Conservation (phyloP, 1,140 invertebrate genomes). For the Drosophila santomea region DNA sequence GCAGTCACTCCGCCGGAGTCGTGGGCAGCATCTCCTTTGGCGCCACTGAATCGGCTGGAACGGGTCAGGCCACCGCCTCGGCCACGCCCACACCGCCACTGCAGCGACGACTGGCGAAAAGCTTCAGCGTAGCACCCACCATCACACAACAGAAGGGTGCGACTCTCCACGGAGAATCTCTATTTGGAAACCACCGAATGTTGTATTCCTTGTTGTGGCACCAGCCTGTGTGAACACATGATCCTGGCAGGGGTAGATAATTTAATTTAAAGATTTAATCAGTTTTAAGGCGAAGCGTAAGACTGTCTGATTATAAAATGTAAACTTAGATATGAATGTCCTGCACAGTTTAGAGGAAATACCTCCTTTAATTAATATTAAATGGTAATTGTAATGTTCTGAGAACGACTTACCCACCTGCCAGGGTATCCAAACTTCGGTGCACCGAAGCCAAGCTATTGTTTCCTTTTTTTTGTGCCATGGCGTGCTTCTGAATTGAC, state of each 20-base stretch:
- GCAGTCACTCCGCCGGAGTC: conserved; percentile 79
- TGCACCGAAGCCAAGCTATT: conserved; percentile 13
- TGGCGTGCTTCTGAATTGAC: conserved; percentile 17
- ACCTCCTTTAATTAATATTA: neutral
- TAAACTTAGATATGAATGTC: too few species aligned
- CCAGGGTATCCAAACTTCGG: conserved; percentile 30
- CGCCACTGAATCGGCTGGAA: conserved; percentile 23
- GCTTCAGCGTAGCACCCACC: conserved; percentile 93
- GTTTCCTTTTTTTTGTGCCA: neutral
- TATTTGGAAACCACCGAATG: conserved; percentile 32
- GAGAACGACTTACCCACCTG: conserved; percentile 12
- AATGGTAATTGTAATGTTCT: neutral
- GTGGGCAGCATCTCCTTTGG: conserved; percentile 74
- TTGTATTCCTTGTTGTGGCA: conserved; percentile 37
- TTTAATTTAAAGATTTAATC: too few species aligned
- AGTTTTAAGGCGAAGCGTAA: too few species aligned
- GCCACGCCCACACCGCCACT: conserved; percentile 91
- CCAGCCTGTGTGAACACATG: neutral
- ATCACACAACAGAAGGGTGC: conserved; percentile 84
- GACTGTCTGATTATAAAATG: too few species aligned
- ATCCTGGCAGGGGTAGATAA: conserved; percentile 17
- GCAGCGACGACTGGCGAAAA: conserved; percentile 93
- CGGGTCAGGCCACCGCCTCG: conserved; percentile 3
- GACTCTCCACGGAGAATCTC: conserved; percentile 12
- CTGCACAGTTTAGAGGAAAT: too few species aligned